Conservation (phyloP, 1,140 invertebrate species). For the Apis florea region DNA sequence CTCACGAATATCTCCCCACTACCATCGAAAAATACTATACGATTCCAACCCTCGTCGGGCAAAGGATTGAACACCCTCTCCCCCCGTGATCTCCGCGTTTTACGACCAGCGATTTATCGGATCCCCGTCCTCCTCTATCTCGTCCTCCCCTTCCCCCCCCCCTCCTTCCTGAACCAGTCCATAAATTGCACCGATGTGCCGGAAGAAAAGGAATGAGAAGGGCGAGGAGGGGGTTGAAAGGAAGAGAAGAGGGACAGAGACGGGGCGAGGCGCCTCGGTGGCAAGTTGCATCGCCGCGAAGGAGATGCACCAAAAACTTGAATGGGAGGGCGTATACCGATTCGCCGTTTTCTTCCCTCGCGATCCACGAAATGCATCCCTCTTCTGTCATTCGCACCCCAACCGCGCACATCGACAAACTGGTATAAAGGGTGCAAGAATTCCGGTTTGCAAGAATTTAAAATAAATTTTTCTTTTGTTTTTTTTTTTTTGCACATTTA, state of each 20-base stretch:
- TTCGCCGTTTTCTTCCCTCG: conserved; percentile 17
- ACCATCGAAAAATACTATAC: conserved; percentile 50
- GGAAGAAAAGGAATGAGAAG: conserved; percentile 62
- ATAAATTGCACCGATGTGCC: conserved; percentile 69
- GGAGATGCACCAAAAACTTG: conserved; percentile 15
- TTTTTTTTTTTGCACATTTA: no score
- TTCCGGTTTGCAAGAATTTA: background rate
- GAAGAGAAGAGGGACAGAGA: conserved; percentile 13
- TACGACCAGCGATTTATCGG: conserved; percentile 72
- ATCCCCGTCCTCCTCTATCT: conserved; percentile 47
- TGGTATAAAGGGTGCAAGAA: background rate
- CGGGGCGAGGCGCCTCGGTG: background rate
- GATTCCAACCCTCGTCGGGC: conserved; percentile 34
- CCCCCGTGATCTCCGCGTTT: conserved; percentile 56
- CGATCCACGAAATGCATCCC: conserved; percentile 52
- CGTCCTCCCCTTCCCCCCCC: conserved; percentile 45
- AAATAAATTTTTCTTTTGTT: no score
- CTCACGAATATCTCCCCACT: background rate
- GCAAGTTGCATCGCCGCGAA: conserved; percentile 22
- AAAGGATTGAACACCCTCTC: conserved; percentile 23
- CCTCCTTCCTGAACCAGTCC: conserved; percentile 59
- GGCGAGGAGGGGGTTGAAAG: conserved; percentile 10
- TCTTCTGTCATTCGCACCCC: conserved; percentile 63
- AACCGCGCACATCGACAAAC: background rate
- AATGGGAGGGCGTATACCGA: conserved; percentile 32